Conservation (phyloP, 2,113 vertebrate species). For the Himantopus leucocephalus region DNA sequence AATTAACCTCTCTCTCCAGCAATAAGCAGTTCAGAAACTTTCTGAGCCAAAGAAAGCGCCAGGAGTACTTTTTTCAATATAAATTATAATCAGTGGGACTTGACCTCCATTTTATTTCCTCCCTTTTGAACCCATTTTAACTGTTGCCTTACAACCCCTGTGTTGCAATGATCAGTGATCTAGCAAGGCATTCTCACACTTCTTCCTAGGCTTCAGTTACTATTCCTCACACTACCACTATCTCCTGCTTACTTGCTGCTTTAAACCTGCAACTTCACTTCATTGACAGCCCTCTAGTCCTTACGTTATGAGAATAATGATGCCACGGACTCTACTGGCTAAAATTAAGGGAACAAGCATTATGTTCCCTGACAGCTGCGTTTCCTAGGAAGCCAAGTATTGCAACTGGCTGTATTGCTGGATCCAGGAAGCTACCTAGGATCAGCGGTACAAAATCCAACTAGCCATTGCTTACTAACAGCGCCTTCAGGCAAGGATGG, state of each 20-base stretch:
- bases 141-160: not conserved
- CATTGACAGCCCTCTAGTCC: not conserved
- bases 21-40: not conserved
- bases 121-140: not conserved
- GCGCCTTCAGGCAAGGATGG: not conserved
- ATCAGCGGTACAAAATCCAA: not conserved
- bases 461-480: not conserved
- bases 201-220: not conserved
- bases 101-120: not conserved
- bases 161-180: not conserved
- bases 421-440: not conserved
- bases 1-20: not conserved
- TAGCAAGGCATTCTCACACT: not conserved
- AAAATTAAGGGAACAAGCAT: not conserved
- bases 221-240: not conserved
- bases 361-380: not conserved
- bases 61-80: not conserved
- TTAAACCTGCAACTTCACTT: not conserved
- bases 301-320: not conserved
- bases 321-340: not conserved
- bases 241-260: not conserved
- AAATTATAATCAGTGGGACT: not conserved
- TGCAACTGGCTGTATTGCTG: not conserved
- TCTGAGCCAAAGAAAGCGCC: not conserved
- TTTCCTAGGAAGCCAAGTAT: not conserved